Conservation (phyloP, 1,140 invertebrate genomes). For the Drosophila cardini region DNA sequence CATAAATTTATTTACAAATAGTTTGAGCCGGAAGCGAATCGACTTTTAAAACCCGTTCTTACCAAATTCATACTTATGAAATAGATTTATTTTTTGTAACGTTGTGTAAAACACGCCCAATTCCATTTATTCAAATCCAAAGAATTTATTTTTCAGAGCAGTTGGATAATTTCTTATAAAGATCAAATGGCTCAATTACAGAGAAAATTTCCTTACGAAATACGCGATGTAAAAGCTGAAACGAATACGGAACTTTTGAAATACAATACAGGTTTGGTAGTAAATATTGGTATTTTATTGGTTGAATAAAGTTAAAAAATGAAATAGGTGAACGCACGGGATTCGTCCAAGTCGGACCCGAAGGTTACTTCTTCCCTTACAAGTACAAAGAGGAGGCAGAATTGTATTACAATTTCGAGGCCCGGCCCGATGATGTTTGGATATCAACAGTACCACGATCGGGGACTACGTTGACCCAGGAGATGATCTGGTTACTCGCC, state of each 20-base stretch:
- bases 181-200: slow-evolving; percentile 52
- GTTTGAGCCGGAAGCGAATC: too few relatives aligned
- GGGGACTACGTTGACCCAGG: slow-evolving; percentile 93
- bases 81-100: too few relatives aligned
- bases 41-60: too few relatives aligned
- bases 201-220: slow-evolving; percentile 85
- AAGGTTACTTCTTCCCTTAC: slow-evolving; percentile 90
- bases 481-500: slow-evolving; percentile 91
- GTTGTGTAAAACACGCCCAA: too few relatives aligned
- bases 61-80: too few relatives aligned
- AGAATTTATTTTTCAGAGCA: too few relatives aligned
- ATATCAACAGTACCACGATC: slow-evolving; percentile 92
- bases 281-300: not conserved
- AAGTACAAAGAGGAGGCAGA: slow-evolving; percentile 88
- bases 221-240: slow-evolving; percentile 85
- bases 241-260: slow-evolving; percentile 85
- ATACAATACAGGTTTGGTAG: slow-evolving; percentile 86
- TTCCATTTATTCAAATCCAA: too few relatives aligned
- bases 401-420: slow-evolving; percentile 89
- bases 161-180: too few relatives aligned
- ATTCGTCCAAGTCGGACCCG: slow-evolving; percentile 89
- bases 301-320: not conserved
- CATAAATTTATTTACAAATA: too few relatives aligned
- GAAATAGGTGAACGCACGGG: slow-evolving; percentile 88
- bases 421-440: slow-evolving; percentile 89